A percentile compares a stretch with the other conserved stretches of the same genome.
Evolutionary conservation across 2,113 vertebrate genomes (phyloP).

Genomic region (Sminthopsis crassicaudata): DNA sequence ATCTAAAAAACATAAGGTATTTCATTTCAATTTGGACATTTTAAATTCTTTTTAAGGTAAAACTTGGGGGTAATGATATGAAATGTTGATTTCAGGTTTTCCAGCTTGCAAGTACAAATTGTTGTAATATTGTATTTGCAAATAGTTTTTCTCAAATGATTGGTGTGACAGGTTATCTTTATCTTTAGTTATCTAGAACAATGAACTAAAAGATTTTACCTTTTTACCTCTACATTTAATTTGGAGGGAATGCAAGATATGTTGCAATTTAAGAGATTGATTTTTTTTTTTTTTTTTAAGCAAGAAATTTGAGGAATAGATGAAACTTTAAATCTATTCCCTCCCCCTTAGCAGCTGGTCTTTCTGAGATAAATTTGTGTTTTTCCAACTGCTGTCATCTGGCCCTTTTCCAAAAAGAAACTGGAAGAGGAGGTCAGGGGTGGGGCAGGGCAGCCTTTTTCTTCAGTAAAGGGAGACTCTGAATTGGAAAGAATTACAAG

Average conservation of each 20-base stretch:
- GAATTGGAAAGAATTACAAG: slow-evolving; percentile 74
- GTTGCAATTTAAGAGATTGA: slow-evolving; percentile 67
- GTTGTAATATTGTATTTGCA: background rate
- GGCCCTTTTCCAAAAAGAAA: slow-evolving; percentile 80
- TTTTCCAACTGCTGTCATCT: slow-evolving; percentile 83
- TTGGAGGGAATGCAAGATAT: background rate
- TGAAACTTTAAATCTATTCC: slow-evolving; percentile 74
- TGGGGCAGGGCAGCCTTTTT: slow-evolving; percentile 75
- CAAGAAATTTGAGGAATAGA: slow-evolving; percentile 48
- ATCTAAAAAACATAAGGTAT: background rate
- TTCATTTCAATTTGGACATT: slow-evolving; percentile 5
- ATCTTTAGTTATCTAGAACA: slow-evolving; percentile 31
- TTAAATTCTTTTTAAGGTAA: background rate
- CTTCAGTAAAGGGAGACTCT: slow-evolving; percentile 75
- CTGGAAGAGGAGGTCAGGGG: slow-evolving; percentile 79
- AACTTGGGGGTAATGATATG: background rate
- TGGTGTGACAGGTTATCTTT: slow-evolving; percentile 53
- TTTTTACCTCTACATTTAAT: slow-evolving; percentile 24
- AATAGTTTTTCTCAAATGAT: slow-evolving; percentile 33
- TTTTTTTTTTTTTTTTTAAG: slow-evolving; percentile 65
- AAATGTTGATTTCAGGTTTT: slow-evolving; percentile 13
- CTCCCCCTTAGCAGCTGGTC: slow-evolving; percentile 69
- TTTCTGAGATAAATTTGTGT: slow-evolving; percentile 79
- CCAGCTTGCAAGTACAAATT: background rate
- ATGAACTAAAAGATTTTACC: background rate